A percentile compares a stretch with the other conserved stretches of the same genome.
Conservation (phyloP, 37 sponge, comb jelly and placozoan species). For the Halisarca cf. caerulea region DNA sequence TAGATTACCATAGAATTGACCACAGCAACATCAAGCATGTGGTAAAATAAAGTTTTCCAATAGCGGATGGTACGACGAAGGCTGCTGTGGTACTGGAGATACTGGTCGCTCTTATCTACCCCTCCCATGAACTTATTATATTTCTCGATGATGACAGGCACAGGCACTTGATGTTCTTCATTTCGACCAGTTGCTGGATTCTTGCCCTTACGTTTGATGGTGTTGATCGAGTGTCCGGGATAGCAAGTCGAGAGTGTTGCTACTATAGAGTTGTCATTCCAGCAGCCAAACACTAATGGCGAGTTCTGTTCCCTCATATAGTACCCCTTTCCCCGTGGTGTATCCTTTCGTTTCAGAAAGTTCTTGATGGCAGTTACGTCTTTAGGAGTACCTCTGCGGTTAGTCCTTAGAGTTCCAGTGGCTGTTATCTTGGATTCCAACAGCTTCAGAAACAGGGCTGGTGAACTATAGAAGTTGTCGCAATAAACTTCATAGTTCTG, state of each 20-base stretch:
- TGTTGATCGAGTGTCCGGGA: neutral
- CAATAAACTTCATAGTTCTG: neutral
- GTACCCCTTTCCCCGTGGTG: neutral
- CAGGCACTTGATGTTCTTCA: neutral
- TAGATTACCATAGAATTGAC: neutral
- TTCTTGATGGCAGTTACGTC: neutral
- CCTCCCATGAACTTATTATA: too few relatives aligned
- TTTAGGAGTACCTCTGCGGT: neutral
- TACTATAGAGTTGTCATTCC: neutral
- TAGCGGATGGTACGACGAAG: too few relatives aligned
- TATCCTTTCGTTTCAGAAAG: neutral
- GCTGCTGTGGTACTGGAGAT: too few relatives aligned
- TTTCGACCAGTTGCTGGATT: neutral
- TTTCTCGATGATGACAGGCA: too few relatives aligned
- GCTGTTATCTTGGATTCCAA: neutral
- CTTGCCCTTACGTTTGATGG: neutral
- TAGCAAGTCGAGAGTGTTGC: neutral
- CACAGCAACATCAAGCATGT: too few relatives aligned
- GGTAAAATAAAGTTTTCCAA: too few relatives aligned
- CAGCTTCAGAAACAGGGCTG: neutral
- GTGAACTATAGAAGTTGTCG: neutral
- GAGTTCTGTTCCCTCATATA: neutral
- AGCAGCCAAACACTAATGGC: neutral
- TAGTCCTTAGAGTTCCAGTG: neutral
- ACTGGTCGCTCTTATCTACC: too few relatives aligned